Percentiles rank a stretch among this genome's conserved stretches.
These are phyloP conservation scores for Artemia sp. DNA, from an alignment of 2,888 invertebrate species.

Conservation along the genomic window DNA sequence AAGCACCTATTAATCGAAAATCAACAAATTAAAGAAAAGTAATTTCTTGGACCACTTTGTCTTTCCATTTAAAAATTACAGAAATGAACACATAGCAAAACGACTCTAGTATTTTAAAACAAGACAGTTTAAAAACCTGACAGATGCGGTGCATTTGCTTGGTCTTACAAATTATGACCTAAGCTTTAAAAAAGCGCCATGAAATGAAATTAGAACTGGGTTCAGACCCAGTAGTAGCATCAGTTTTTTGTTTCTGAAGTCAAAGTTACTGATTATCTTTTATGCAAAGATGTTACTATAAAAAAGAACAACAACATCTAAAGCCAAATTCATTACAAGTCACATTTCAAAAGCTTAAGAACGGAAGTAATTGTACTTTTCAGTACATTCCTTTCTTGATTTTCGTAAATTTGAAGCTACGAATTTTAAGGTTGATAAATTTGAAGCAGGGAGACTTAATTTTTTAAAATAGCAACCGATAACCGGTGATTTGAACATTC, in stretches of 20 bases:
- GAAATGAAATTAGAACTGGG: background rate
- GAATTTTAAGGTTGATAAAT: too few species aligned
- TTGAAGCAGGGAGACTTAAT: too few species aligned
- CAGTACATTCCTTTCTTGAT: too few species aligned
- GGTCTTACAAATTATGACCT: constrained; percentile 4
- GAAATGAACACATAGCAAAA: too few species aligned
- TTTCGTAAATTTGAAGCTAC: too few species aligned
- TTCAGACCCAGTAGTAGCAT: background rate
- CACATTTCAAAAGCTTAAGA: too few species aligned
- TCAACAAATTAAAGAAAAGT: background rate
- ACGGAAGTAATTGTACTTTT: too few species aligned
- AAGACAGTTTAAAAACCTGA: background rate
- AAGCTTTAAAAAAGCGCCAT: background rate
- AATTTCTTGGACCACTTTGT: too few species aligned
- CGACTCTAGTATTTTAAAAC: too few species aligned
- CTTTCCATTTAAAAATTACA: too few species aligned
- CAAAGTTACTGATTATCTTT: background rate
- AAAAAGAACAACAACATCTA: background rate
- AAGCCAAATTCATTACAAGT: background rate
- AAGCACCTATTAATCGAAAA: background rate
- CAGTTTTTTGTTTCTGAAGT: background rate
- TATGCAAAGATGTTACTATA: background rate
- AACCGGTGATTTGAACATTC: too few species aligned
- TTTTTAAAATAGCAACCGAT: too few species aligned
- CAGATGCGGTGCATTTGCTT: background rate